A percentile compares a stretch with the other conserved stretches of the same genome.
These are phyloP conservation scores for Sebastes variabilis DNA, from an alignment of 2,797 vertebrate genomes.

Conservation along the genomic window DNA sequence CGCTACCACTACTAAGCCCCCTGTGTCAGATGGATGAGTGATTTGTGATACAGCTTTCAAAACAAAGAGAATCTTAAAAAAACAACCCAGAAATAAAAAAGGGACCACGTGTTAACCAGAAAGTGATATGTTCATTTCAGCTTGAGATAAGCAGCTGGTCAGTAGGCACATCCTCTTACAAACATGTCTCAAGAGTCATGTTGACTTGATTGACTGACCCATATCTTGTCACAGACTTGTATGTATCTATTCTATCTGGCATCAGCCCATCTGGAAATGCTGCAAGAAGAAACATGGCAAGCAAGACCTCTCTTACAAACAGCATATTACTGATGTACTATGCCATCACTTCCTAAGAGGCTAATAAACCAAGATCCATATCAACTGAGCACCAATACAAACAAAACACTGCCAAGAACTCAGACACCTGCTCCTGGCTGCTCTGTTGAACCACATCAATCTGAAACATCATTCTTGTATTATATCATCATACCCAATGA, in stretches of 20 bases:
- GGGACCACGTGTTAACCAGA: neutral
- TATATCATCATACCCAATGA: neutral
- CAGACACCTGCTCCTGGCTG: constrained; percentile 15
- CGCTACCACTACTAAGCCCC: neutral
- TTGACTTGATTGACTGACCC: neutral
- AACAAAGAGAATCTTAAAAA: neutral
- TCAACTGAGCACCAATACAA: neutral
- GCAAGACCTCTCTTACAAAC: neutral
- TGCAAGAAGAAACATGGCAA: neutral
- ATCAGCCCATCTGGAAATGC: neutral
- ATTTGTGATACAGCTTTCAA: constrained; percentile 13
- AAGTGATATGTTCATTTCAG: neutral
- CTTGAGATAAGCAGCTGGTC: too few relatives aligned
- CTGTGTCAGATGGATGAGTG: neutral
- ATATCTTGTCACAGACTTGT: neutral
- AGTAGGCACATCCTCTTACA: neutral
- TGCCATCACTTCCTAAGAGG: neutral
- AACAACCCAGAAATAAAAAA: neutral
- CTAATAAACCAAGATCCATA: neutral
- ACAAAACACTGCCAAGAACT: neutral
- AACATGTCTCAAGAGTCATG: neutral
- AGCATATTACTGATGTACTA: neutral
- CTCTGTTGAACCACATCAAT: neutral
- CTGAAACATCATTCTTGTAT: neutral
- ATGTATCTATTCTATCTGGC: neutral